phyloP scores from a whole-genome alignment of 2,797 vertebrate species.

The Erethizon dorsatum region DNA sequence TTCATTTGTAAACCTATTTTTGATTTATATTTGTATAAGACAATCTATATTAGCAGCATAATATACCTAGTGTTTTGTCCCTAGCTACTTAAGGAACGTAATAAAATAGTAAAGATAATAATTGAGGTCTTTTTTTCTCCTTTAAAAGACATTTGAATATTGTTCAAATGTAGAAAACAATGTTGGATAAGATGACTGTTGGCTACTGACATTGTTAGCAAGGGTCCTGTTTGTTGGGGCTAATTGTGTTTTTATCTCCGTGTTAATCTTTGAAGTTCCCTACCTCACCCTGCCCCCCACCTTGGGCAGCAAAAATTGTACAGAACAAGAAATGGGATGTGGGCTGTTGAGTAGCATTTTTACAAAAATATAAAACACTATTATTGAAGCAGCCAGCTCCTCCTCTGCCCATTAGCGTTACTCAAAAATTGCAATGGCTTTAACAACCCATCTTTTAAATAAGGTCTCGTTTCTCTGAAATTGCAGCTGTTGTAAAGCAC shows the following conservation, averaged over 20 bases:
- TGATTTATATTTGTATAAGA: slow-evolving; percentile 45
- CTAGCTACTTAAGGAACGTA: slow-evolving; percentile 42
- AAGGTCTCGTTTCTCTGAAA: slow-evolving; percentile 57
- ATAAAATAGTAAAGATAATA: slow-evolving; percentile 10
- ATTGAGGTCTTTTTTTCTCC: not conserved
- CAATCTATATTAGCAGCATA: not conserved
- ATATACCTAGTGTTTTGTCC: not conserved
- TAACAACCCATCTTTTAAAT: slow-evolving; percentile 80
- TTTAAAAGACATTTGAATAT: slow-evolving; percentile 19
- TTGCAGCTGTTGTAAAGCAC: slow-evolving; percentile 75
- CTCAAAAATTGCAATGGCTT: slow-evolving; percentile 74
- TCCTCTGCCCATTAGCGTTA: slow-evolving; percentile 65
- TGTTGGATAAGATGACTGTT: not conserved
- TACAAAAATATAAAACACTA: slow-evolving; percentile 64
- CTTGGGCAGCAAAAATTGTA: slow-evolving; percentile 47
- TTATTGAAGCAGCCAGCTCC: slow-evolving; percentile 57
- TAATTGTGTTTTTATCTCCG: slow-evolving; percentile 14
- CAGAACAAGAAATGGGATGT: slow-evolving; percentile 37
- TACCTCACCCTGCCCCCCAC: not conserved
- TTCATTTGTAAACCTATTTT: slow-evolving; percentile 58
- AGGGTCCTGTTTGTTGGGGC: not conserved
- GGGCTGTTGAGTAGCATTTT: slow-evolving; percentile 56
- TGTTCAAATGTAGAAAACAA: slow-evolving; percentile 53
- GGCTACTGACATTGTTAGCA: slow-evolving; percentile 32
- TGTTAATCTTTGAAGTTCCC: slow-evolving; percentile 34